Evolutionary conservation across 2,797 vertebrate species (phyloP), one percentile per base, ranked within the genome.

Genomic region (Schizopygopsis pylzovi): DNA sequence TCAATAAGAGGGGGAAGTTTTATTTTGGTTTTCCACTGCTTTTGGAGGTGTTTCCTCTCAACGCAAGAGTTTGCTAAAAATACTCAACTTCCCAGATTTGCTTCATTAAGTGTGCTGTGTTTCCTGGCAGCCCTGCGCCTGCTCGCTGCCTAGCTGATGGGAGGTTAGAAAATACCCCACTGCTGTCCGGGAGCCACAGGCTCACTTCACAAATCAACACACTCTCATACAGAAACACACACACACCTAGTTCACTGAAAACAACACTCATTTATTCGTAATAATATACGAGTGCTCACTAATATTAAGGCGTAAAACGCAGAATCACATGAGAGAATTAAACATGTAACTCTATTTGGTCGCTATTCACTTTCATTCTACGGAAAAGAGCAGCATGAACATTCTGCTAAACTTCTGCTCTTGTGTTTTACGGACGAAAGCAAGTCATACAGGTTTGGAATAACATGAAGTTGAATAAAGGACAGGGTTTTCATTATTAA

Each of bases 11-110:
- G 39, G 25, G 72, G 11, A 70, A 43, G 47, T 59, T 82, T 70
- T 86, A 83, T 87, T 78, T 79, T 86, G 79, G 52, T 68, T 80
- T 86, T 83, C 76, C 54, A 83, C 89, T 70, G 87, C 88, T 91
- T 91, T 88, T 70, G 52, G 86, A 91, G 90, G 90, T 89, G 86
- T 94, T 94, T 92, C 92, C 91, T 92, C 88, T 89, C 86, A 87
- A 88, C 87, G 88, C 92, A 93, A 89, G 87, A 78, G 56, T 83
- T 84, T 90, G 90, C 94, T 94, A 95, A 93, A 95, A 95, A 95
- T 94, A 94, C 89, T 89, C 59, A 73, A 89, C 89, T 94, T 94
- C 90, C 91, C 90, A 91, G 92, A 93, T 94, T 86, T 91, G 91
- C 92, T 92, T 94, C 92, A 93, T 93, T 92, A 93, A 91, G 93